These are phyloP conservation scores for Leucophora obtusa DNA, from an alignment of 2,888 invertebrate species.

Conservation along the genomic window DNA sequence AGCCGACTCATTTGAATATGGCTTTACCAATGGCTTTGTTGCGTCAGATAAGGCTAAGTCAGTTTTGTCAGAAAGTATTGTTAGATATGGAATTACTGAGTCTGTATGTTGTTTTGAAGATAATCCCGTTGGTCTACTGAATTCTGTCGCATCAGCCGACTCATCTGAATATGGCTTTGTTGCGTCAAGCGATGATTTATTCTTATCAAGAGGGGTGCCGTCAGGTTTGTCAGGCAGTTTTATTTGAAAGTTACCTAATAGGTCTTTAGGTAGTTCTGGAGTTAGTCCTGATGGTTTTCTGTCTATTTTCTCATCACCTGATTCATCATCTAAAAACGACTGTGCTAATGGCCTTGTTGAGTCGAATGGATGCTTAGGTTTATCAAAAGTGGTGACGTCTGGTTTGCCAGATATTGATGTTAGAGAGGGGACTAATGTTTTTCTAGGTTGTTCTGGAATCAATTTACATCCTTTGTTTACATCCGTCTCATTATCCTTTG, in stretches of 20 bases:
- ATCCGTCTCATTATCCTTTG: background rate
- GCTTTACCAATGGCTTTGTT: background rate
- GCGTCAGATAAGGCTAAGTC: conserved; percentile 8
- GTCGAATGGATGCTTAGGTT: background rate
- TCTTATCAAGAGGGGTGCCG: too few relatives aligned
- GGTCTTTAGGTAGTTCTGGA: background rate
- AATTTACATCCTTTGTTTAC: background rate
- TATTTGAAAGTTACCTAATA: too few relatives aligned
- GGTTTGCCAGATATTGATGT: background rate
- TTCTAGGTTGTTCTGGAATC: background rate
- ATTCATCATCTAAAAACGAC: too few relatives aligned
- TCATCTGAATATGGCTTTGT: conserved; percentile 2
- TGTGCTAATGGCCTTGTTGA: background rate
- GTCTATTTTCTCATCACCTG: background rate
- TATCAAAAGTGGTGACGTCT: background rate
- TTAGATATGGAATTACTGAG: too few relatives aligned
- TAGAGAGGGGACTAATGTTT: too few relatives aligned
- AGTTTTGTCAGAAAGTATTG: too few relatives aligned
- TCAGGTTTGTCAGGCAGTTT: too few relatives aligned
- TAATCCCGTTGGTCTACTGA: background rate
- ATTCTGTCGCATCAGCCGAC: background rate
- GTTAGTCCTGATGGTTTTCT: background rate
- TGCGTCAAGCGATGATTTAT: too few relatives aligned
- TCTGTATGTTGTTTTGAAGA: too few relatives aligned
- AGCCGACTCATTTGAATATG: conserved; percentile 22